These are phyloP conservation scores for Coleophora flavipennella DNA, from an alignment of 2,888 invertebrate species.

Conservation along the genomic window DNA sequence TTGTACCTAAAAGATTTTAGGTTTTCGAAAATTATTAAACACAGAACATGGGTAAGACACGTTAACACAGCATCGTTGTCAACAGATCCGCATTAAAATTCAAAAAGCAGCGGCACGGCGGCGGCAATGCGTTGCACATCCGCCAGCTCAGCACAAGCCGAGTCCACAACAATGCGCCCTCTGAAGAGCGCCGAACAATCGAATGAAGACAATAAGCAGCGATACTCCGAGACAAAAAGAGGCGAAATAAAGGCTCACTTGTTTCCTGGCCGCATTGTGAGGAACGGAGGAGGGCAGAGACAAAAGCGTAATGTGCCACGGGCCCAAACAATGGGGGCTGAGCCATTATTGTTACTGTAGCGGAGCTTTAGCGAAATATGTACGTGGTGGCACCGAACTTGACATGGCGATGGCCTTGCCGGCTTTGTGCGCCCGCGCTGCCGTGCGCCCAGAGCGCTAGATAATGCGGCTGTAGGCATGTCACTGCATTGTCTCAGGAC, in stretches of 20 bases:
- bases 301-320: conserved; percentile 73
- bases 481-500: neutral
- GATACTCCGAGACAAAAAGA: conserved; percentile 75
- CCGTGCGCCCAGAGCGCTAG: neutral
- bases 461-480: neutral
- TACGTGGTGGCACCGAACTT: conserved; percentile 60
- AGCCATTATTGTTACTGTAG: conserved; percentile 72
- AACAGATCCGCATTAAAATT: conserved; percentile 44
- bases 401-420: conserved; percentile 54
- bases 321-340: conserved; percentile 69
- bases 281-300: conserved; percentile 72
- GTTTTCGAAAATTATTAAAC: neutral
- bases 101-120: conserved; percentile 39
- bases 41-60: neutral
- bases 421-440: conserved; percentile 17
- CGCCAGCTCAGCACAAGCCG: conserved; percentile 67
- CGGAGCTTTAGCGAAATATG: conserved; percentile 64
- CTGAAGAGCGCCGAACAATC: conserved; percentile 73
- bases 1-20: no score
- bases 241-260: conserved; percentile 75
- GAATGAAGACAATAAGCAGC: conserved; percentile 75
- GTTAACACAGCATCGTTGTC: no score
- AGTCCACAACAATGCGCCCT: conserved; percentile 71
- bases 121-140: conserved; percentile 39
- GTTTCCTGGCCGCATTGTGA: conserved; percentile 74